phyloP scores from a whole-genome alignment of 2,888 invertebrate genomes.

The Chamaedrilus cognettii region DNA sequence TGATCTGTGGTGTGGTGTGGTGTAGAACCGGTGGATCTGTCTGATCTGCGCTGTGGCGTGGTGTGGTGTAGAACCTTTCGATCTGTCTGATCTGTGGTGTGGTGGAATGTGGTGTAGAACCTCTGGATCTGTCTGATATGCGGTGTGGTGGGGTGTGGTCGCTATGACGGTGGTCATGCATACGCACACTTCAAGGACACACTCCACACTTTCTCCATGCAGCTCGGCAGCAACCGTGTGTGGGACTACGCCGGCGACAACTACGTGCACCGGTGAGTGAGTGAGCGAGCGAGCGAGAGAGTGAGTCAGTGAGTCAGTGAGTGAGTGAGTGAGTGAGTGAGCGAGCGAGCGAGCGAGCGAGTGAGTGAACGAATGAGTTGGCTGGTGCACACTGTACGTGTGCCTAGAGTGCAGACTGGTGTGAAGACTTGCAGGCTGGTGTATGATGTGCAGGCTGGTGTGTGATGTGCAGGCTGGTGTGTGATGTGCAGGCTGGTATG shows the following conservation, averaged over 20 bases:
- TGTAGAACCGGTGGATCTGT: slow-evolving; percentile 69
- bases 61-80: not conserved
- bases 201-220: slow-evolving; percentile 96
- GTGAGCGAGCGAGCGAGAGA: too few species aligned
- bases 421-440: too few species aligned
- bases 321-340: too few species aligned
- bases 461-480: too few species aligned
- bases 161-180: slow-evolving; percentile 89
- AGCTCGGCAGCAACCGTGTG: slow-evolving; percentile 92
- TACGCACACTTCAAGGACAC: slow-evolving; percentile 85
- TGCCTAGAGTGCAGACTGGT: too few species aligned
- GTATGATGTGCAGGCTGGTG: too few species aligned
- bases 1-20: slow-evolving; percentile 98
- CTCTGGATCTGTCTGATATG: slow-evolving; percentile 99
- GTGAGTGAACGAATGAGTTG: not conserved
- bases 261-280: slow-evolving; percentile 92
- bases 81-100: not conserved
- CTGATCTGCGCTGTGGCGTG: too few species aligned
- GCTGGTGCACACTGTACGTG: not conserved
- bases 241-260: slow-evolving; percentile 99
- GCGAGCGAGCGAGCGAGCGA: too few species aligned
- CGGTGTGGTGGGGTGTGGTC: slow-evolving; percentile 97
- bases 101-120: slow-evolving; percentile 61
- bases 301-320: not conserved
- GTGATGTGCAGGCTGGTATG: too few species aligned